Percentiles rank a stretch among this genome's conserved stretches.
phyloP scores from a whole-genome alignment of 2,113 vertebrate species.

The Oophaga pumilio region DNA sequence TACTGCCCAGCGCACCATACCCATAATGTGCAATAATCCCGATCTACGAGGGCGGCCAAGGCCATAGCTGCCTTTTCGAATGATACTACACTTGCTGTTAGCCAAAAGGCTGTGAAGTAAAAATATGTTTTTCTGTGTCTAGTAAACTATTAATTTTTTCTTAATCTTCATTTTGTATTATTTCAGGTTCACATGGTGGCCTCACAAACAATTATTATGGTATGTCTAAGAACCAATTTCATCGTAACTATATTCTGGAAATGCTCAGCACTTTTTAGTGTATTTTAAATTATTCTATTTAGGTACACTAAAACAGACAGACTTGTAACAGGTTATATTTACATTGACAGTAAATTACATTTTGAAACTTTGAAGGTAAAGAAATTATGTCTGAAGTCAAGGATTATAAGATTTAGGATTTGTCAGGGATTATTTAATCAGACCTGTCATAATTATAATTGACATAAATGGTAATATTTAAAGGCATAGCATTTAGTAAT shows the following conservation, averaged over 20 bases:
- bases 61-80: no score
- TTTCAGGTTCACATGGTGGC: no score
- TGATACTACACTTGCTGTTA: no score
- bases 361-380: background rate
- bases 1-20: no score
- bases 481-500: conserved; percentile 13
- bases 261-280: background rate
- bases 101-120: no score
- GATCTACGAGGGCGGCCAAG: no score
- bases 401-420: conserved; percentile 45
- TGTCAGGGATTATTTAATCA: conserved; percentile 36
- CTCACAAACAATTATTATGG: no score
- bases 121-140: no score
- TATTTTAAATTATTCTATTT: background rate
- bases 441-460: background rate
- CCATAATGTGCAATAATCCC: no score
- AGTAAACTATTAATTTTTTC: no score
- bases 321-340: background rate
- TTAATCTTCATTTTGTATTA: no score
- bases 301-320: background rate
- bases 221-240: background rate
- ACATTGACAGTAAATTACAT: conserved; percentile 22
- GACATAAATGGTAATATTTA: conserved; percentile 1
- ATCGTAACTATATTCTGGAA: background rate
- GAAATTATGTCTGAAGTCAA: background rate